Evolutionary conservation across 92 coral and sea anemone species (phyloP).

Genomic region (Pocillopora meandrina): DNA sequence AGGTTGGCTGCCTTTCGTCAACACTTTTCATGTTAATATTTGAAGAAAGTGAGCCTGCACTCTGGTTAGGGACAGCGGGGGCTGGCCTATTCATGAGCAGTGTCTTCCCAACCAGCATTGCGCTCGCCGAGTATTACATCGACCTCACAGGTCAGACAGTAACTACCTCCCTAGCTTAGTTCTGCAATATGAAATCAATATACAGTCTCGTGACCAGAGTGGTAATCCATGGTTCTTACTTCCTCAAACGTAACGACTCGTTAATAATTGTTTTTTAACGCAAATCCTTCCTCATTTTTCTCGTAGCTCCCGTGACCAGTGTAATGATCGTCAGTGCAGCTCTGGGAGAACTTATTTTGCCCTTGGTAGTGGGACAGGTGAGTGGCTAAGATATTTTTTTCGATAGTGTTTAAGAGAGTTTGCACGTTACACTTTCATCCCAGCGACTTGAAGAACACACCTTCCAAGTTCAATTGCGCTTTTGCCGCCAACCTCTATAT

Average conservation of each 20-base stretch:
- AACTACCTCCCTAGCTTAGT: too few relatives aligned
- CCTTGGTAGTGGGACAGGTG: conserved; percentile 92
- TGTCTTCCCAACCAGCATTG: conserved; percentile 97
- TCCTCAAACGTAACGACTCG: neutral
- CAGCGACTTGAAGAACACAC: too few relatives aligned
- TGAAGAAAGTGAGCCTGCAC: conserved; percentile 83
- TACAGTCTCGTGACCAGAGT: neutral
- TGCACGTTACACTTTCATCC: too few relatives aligned
- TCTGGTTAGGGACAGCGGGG: conserved; percentile 93
- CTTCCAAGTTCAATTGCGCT: too few relatives aligned
- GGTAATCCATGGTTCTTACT: neutral
- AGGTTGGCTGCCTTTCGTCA: conserved; percentile 88
- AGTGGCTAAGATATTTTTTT: neutral
- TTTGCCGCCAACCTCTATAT: too few relatives aligned
- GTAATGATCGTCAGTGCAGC: conserved; percentile 97
- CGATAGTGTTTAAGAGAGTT: too few relatives aligned
- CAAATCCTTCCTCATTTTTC: too few relatives aligned
- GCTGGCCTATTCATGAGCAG: conserved; percentile 98
- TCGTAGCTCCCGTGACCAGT: conserved; percentile 95
- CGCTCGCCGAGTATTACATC: conserved; percentile 95
- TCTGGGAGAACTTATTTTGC: conserved; percentile 84
- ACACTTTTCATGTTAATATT: conserved; percentile 85
- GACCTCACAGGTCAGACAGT: conserved; percentile 85
- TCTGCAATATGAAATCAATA: too few relatives aligned
- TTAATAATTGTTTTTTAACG: neutral